These are phyloP conservation scores for Poecilia picta DNA, from an alignment of 2,797 vertebrate genomes.

Conservation along the genomic window DNA sequence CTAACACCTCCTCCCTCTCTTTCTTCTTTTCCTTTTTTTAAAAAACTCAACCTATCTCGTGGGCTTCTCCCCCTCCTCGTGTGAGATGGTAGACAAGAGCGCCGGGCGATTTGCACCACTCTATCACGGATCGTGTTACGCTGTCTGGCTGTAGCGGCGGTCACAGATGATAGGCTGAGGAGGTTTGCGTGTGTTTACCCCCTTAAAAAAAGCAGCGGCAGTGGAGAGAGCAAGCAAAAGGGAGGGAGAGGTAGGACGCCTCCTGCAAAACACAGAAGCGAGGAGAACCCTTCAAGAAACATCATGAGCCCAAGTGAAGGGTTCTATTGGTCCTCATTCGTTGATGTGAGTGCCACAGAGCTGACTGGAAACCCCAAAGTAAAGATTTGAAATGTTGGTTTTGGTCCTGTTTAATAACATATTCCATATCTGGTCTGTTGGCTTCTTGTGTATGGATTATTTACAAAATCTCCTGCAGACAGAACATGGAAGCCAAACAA, in stretches of 20 bases:
- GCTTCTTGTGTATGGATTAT: conserved; percentile 25
- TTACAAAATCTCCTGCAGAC: conserved; percentile 11
- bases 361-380: conserved; percentile 29
- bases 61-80: conserved; percentile 67
- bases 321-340: conserved; percentile 37
- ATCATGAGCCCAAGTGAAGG: conserved; percentile 46
- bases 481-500: background rate
- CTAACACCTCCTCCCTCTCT: conserved; percentile 51
- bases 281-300: conserved; percentile 47
- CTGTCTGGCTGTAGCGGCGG: conserved; percentile 83
- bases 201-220: conserved; percentile 58
- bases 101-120: conserved; percentile 81
- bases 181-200: conserved; percentile 80
- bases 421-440: conserved; percentile 3
- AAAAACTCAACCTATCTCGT: conserved; percentile 75
- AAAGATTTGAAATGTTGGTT: conserved; percentile 24
- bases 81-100: conserved; percentile 80
- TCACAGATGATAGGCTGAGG: conserved; percentile 89
- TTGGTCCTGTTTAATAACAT: conserved; percentile 16
- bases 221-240: conserved; percentile 52
- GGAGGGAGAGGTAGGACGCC: conserved; percentile 63
- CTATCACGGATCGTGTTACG: conserved; percentile 87
- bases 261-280: conserved; percentile 45
- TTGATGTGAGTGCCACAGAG: conserved; percentile 1
- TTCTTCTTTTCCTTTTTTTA: conserved; percentile 23